phyloP scores from a whole-genome alignment of 2,888 invertebrate species.

The Coremacera marginata region DNA sequence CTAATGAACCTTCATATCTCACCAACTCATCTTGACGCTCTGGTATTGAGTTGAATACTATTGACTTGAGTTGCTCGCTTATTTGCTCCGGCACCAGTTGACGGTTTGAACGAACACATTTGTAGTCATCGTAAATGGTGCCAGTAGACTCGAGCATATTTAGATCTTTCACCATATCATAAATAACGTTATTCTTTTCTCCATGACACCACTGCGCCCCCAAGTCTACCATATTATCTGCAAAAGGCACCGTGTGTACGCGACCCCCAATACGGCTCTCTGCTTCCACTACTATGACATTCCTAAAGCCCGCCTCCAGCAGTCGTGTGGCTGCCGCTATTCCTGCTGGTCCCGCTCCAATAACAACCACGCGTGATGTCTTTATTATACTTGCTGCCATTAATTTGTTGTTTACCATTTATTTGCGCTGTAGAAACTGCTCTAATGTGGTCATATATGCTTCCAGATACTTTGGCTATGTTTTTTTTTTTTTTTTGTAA shows the following conservation, averaged over 20 bases:
- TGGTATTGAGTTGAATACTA: constrained; percentile 66
- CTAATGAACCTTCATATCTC: constrained; percentile 61
- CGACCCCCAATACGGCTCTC: constrained; percentile 77
- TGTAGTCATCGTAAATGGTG: constrained; percentile 58
- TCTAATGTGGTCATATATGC: not conserved
- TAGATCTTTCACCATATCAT: constrained; percentile 69
- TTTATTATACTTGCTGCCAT: constrained; percentile 13
- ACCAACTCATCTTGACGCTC: constrained; percentile 61
- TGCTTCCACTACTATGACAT: constrained; percentile 75
- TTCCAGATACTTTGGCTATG: not conserved
- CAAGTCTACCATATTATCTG: constrained; percentile 75
- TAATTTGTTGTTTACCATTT: not conserved
- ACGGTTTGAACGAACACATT: constrained; percentile 64
- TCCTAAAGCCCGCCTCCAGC: constrained; percentile 65
- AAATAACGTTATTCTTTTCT: constrained; percentile 75
- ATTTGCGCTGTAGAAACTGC: not conserved
- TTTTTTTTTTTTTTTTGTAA: not conserved
- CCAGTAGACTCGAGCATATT: constrained; percentile 59
- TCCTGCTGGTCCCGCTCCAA: constrained; percentile 68
- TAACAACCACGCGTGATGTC: constrained; percentile 62
- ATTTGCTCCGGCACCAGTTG: constrained; percentile 64
- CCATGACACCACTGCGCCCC: constrained; percentile 83
- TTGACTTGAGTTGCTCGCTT: constrained; percentile 60
- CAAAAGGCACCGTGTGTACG: constrained; percentile 71
- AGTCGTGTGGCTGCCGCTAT: constrained; percentile 68